Percentiles rank a stretch among this genome's conserved stretches.
These are phyloP conservation scores for Muschampia plurimacula DNA, from an alignment of 2,888 invertebrate genomes.

Conservation along the genomic window DNA sequence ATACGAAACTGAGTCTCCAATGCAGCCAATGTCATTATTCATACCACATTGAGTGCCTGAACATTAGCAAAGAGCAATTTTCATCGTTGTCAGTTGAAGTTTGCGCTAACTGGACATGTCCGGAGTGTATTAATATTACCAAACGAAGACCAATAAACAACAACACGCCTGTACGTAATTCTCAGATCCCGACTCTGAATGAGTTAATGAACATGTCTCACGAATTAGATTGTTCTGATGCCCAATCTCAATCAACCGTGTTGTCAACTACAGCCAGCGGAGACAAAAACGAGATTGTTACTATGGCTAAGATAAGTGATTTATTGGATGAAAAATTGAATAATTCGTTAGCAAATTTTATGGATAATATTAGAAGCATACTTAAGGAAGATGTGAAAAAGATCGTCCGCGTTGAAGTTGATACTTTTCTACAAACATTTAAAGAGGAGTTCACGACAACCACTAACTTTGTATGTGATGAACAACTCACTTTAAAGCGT, in stretches of 20 bases:
- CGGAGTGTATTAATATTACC: not conserved
- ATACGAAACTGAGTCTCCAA: not conserved
- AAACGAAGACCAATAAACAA: not conserved
- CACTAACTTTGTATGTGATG: conserved; percentile 1
- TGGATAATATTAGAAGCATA: not conserved
- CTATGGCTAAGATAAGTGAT: not conserved
- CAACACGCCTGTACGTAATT: not conserved
- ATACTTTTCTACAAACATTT: not conserved
- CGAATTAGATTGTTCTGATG: not conserved
- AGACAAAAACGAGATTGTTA: not conserved
- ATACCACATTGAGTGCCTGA: not conserved
- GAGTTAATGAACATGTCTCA: not conserved
- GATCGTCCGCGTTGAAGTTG: not conserved
- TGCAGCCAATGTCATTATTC: not conserved
- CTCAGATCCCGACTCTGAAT: not conserved
- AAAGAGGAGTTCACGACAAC: not conserved
- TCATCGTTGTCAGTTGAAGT: not conserved
- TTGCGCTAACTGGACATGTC: not conserved
- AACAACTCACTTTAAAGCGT: conserved; percentile 2
- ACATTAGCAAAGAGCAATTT: not conserved
- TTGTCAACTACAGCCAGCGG: not conserved
- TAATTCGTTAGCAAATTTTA: not conserved
- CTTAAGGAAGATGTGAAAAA: not conserved
- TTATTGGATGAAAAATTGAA: not conserved
- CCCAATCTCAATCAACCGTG: not conserved